phyloP scores from a whole-genome alignment of 2,797 vertebrate genomes.

The Sebastes hubbsi region DNA sequence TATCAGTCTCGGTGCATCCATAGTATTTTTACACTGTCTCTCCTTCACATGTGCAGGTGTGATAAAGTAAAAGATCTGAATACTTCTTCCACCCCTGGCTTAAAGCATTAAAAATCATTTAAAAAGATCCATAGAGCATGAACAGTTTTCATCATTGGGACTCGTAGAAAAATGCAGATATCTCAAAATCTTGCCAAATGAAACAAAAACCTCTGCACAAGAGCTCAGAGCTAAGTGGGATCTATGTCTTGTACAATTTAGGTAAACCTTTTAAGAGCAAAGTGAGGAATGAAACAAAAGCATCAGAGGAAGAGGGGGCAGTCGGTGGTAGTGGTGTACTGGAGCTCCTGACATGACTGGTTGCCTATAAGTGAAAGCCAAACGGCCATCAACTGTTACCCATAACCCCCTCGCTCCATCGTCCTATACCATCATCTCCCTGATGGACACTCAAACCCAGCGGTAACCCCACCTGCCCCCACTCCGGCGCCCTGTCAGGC shows the following conservation, averaged over 20 bases:
- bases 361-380: slow-evolving; percentile 35
- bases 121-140: neutral
- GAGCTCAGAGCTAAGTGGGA: neutral
- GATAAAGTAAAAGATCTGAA: too few species aligned
- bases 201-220: neutral
- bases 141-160: neutral
- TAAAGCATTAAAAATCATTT: slow-evolving; percentile 3
- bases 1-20: too few species aligned
- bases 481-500: slow-evolving; percentile 16
- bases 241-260: neutral
- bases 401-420: slow-evolving; percentile 22
- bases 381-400: slow-evolving; percentile 26
- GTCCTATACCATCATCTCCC: slow-evolving; percentile 33
- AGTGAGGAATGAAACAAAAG: slow-evolving; percentile 4
- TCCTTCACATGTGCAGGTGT: too few species aligned
- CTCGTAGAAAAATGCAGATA: neutral
- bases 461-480: slow-evolving; percentile 43
- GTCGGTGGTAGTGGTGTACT: neutral
- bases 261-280: neutral
- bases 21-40: too few species aligned
- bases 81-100: neutral
- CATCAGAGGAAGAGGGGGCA: neutral
- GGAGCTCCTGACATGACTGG: slow-evolving; percentile 17
- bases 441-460: slow-evolving; percentile 58
- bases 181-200: neutral